Evolutionary conservation across 2,797 vertebrate genomes (phyloP), one percentile per base, ranked within the genome.

Genomic region (Gobionotothen gibberifrons): DNA sequence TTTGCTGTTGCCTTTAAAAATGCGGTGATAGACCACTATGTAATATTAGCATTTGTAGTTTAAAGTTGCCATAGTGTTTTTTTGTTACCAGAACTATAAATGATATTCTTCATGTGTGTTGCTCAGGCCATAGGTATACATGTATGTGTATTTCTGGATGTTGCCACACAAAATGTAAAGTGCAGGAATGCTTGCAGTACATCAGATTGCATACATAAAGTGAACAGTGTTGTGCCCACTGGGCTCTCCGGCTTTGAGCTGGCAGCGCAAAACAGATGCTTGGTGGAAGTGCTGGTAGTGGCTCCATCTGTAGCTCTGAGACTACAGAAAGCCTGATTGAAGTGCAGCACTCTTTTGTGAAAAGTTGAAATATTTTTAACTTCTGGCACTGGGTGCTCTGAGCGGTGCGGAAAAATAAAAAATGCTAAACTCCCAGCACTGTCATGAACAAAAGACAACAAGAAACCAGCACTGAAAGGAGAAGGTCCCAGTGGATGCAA

Each of bases 271-370:
- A 88, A 79, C 89, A 91, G 89, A 89, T 89, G 89, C 83, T 81
- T 49, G 1, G 74, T 82, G 84, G 74, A 85, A 80, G 88, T 63
- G 74, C 79, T 69, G 64, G 17, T 74, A 22, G 85, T 78, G 82
- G 54, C 73, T 86, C 84, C 89, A 86, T 90, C 85, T 92, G 90
- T 65, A 83, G 89, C 87, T 83, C 70, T 65, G 88, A 90, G 87
- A 89, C 83, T 53, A 62, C 70, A 63, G 69, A 78, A 58, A 72
- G 75, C 70, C 63, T 61, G 78, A 74, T 55, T 90, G 78, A 85
- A 87, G 85, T 69, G 70, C 58, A 14, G 63, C 42, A 3, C 76
- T 81, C 69, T 83, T 89, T 84, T 82, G 72, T 75, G 78, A 77
- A 75, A 80, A 80, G 61, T 74, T 85, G 67, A 88, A 87, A 84